These are phyloP conservation scores for Myanophis thanlyinensis DNA, from an alignment of 2,113 vertebrate genomes.

Conservation along the genomic window DNA sequence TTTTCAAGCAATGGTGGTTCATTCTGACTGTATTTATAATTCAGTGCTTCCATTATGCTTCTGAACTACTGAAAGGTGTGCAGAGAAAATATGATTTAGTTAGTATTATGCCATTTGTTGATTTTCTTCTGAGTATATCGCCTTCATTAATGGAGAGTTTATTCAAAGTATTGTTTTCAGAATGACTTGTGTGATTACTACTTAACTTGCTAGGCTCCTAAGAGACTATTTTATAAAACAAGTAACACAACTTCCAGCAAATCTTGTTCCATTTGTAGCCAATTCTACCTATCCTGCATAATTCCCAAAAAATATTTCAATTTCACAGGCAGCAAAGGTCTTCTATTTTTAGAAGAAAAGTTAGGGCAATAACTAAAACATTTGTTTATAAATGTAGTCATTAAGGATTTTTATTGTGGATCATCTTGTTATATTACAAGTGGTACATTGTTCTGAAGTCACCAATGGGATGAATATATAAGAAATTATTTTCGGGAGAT, in stretches of 20 bases:
- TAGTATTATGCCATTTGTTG: constrained; percentile 1
- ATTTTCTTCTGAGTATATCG: constrained; percentile 34
- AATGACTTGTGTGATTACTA: neutral
- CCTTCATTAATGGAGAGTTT: constrained; percentile 21
- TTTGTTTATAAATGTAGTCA: neutral
- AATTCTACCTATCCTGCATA: neutral
- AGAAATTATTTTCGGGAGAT: neutral
- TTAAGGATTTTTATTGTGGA: neutral
- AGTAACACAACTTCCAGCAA: neutral
- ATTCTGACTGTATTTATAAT: neutral
- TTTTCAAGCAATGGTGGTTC: neutral
- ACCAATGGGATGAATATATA: neutral
- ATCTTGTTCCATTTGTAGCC: neutral
- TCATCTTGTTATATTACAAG: neutral
- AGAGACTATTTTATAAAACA: neutral
- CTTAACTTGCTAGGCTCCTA: neutral
- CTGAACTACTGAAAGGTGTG: neutral
- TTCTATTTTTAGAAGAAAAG: neutral
- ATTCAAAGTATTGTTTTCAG: constrained; percentile 25
- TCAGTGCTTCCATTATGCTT: neutral
- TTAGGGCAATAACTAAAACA: neutral
- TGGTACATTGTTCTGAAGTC: neutral
- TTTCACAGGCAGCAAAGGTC: neutral
- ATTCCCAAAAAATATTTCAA: neutral
- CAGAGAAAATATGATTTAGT: neutral